Evolutionary conservation across 2,888 invertebrate species (phyloP).

Genomic region (Tenthredo notha): DNA sequence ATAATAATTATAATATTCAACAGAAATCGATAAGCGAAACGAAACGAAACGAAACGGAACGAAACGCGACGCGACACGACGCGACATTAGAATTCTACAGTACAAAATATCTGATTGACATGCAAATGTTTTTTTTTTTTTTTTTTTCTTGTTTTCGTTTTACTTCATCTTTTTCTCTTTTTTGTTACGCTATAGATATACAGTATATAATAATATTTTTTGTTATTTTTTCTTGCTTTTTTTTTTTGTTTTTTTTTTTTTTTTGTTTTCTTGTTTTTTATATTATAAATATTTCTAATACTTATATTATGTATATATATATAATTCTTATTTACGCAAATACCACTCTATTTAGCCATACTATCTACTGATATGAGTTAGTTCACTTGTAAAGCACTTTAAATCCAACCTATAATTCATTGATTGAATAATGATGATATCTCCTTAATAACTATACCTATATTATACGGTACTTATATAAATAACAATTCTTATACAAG

Average conservation of each 20-base stretch:
- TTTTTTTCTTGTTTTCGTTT: constrained; percentile 43
- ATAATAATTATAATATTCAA: constrained; percentile 2
- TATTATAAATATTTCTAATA: constrained; percentile 44
- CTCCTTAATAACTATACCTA: constrained; percentile 13
- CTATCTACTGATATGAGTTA: constrained; percentile 76
- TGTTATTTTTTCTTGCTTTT: constrained; percentile 36
- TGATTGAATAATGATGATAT: constrained; percentile 48
- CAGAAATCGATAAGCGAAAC: neutral
- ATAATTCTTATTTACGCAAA: constrained; percentile 55
- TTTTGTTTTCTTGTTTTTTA: constrained; percentile 41
- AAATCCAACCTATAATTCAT: constrained; percentile 72
- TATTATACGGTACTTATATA: constrained; percentile 58
- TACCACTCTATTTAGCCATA: constrained; percentile 64
- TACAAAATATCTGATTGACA: constrained; percentile 75
- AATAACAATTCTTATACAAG: constrained; percentile 57
- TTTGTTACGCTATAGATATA: constrained; percentile 55
- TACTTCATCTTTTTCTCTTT: constrained; percentile 29
- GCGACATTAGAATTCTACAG: constrained; percentile 57
- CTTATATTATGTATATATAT: constrained; percentile 57
- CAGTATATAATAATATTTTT: constrained; percentile 40
- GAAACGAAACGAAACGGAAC: neutral
- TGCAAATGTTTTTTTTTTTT: constrained; percentile 60
- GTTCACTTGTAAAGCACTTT: constrained; percentile 77
- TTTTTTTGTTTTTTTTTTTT: constrained; percentile 49
- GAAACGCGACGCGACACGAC: neutral